Evolutionary conservation across 2,797 vertebrate species (phyloP).

Genomic region (Gobionotothen gibberifrons): DNA sequence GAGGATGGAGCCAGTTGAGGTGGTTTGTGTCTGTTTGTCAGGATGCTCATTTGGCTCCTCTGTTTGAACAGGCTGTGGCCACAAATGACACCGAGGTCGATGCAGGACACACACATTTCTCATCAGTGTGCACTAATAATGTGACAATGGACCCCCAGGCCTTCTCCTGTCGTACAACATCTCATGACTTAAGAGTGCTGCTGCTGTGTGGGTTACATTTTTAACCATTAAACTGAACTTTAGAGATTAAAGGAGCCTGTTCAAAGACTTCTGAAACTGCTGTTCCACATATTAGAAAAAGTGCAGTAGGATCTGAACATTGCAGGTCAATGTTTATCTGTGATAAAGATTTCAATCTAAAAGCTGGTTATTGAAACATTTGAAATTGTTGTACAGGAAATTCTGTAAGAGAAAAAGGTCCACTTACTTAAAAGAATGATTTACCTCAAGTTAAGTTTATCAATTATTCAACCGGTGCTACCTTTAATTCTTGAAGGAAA

Average conservation of each 20-base stretch:
- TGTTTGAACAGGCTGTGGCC: slow-evolving; percentile 15
- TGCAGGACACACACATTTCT: slow-evolving; percentile 9
- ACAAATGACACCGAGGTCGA: slow-evolving; percentile 9
- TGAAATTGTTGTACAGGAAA: background rate
- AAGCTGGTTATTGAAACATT: background rate
- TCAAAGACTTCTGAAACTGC: background rate
- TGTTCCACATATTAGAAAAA: background rate
- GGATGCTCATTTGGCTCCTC: slow-evolving; percentile 8
- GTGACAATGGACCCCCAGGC: background rate
- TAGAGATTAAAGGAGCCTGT: background rate
- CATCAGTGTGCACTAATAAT: slow-evolving; percentile 6
- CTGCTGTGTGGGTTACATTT: background rate
- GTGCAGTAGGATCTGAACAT: background rate
- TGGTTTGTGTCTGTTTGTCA: slow-evolving; percentile 16
- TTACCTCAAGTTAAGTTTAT: too few relatives aligned
- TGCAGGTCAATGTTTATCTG: background rate
- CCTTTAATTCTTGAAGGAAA: too few relatives aligned
- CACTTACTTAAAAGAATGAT: background rate
- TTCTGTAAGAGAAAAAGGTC: background rate
- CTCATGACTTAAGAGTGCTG: background rate
- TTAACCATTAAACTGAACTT: background rate
- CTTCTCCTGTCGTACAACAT: background rate
- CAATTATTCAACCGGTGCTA: too few relatives aligned
- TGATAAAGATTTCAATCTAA: background rate
- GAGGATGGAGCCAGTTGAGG: slow-evolving; percentile 23